Base-by-base conservation (phyloP, 2,113 vertebrate species). In the Sceloporus tristichus region DNA sequence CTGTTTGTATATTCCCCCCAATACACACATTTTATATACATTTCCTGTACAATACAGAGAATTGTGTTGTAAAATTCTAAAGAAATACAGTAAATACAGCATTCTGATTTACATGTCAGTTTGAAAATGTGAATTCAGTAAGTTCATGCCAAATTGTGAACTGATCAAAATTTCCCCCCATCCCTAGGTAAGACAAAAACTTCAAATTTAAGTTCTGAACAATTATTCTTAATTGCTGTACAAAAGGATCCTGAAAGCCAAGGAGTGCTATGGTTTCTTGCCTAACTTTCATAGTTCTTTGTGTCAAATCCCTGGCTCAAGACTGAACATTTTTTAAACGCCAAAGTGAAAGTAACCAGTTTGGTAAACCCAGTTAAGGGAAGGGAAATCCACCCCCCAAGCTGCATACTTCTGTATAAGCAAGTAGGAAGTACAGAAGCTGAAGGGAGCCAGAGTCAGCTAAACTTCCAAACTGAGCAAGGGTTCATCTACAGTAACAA, bases 371-470 rank as follows among this genome's bases (percentile, higher is more conserved):
- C 70, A 86, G 75, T 21, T 83, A 29, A 91, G 79, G 86, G 81
- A 87, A 93, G 88, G 73, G 84, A 95, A 95, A 91, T 27, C 1
- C 80, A 85, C 77, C 78, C 88, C 53, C n/a, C 76, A 66, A 89
- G 79, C 91, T 81, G 42, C 77, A 48, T 88, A 82, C 65, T 29
- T 13, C 87, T n/a, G 0, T 53, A 82, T 65, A 54, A 87, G 71
- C 23, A 62, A 65, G 91, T 89, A 94, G 93, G 91, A 94, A 92
- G 92, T 81, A 86, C 90, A 88, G 91, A 91, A 92, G 93, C 93
- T 88, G 87, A 81, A 0, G 38, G 89, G 0, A 76, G 88, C 87
- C 77, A 88, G 80, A 77, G 84, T 81, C 88, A 93, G 91, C 85
- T 89, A 70, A 73, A 80, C 86, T 68, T 91, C 81, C 90, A 87